Evolutionary conservation across 2,888 invertebrate genomes (phyloP).

Genomic region (Dione juno): DNA sequence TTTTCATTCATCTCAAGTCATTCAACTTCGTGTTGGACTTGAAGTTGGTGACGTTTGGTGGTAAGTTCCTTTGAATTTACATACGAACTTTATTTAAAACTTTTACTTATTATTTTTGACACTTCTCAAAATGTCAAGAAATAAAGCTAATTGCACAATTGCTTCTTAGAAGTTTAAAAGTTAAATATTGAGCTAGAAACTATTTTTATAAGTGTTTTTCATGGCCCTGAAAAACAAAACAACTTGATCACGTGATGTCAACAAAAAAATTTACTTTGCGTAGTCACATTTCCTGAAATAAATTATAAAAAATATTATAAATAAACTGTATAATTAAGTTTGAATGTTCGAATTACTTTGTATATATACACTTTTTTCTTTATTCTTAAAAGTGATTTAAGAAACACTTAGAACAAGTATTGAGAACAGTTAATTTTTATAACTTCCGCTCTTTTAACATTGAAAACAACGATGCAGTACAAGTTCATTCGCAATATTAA

Average conservation of each 20-base stretch:
- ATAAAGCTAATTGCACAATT: background rate
- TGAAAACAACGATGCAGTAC: constrained; percentile 6
- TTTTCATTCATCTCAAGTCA: constrained; percentile 44
- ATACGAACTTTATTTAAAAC: constrained; percentile 29
- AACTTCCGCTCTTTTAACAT: constrained; percentile 6
- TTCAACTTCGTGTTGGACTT: constrained; percentile 43
- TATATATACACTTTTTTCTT: background rate
- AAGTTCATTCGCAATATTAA: constrained; percentile 12
- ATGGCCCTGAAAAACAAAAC: constrained; percentile 57
- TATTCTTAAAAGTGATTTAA: background rate
- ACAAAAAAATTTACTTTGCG: constrained; percentile 51
- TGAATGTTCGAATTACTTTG: background rate
- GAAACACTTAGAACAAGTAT: constrained; percentile 1
- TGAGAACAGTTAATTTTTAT: constrained; percentile 29
- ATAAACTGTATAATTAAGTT: background rate
- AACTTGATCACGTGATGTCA: constrained; percentile 59
- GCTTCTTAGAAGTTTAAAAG: background rate
- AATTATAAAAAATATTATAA: background rate
- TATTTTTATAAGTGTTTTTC: constrained; percentile 53
- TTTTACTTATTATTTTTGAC: constrained; percentile 21
- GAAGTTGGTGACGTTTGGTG: constrained; percentile 40
- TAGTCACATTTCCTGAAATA: background rate
- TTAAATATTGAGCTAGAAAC: background rate
- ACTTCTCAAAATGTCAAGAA: background rate
- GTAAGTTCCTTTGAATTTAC: constrained; percentile 40